phyloP scores from a whole-genome alignment of 2,113 vertebrate genomes.

The Brachypteracias leptosomus region DNA sequence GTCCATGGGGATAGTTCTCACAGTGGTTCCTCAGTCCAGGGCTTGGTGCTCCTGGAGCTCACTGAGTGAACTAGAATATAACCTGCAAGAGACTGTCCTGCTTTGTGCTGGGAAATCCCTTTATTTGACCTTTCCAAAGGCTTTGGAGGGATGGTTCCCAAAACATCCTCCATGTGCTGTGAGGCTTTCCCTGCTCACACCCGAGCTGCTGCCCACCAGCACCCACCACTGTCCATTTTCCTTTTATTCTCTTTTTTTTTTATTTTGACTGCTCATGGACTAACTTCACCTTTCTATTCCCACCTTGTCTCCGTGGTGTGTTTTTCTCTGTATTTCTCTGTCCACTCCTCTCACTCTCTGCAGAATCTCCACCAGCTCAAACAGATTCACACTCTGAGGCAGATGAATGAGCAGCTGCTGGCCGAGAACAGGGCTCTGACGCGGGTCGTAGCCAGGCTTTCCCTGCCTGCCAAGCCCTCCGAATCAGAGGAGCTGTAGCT shows the following conservation, averaged over 20 bases:
- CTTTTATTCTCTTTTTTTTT: neutral
- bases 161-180: neutral
- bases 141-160: neutral
- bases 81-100: neutral
- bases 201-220: neutral
- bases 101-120: neutral
- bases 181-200: neutral
- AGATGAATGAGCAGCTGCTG: conserved; percentile 89
- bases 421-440: conserved; percentile 94
- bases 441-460: conserved; percentile 87
- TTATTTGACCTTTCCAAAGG: neutral
- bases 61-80: neutral
- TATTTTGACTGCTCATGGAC: conserved; percentile 35
- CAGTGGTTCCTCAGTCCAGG: neutral
- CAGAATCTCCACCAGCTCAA: conserved; percentile 91
- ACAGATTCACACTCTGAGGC: conserved; percentile 88
- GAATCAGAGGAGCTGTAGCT: conserved; percentile 91
- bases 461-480: conserved; percentile 82
- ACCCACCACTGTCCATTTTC: conserved; percentile 30
- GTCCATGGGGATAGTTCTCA: neutral
- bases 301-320: conserved; percentile 57
- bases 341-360: conserved; percentile 75
- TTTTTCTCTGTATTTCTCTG: conserved; percentile 67
- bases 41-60: neutral
- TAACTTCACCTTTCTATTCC: conserved; percentile 62